Evolutionary conservation across 2,888 invertebrate species (phyloP).

Genomic region (Eledona agricola): DNA sequence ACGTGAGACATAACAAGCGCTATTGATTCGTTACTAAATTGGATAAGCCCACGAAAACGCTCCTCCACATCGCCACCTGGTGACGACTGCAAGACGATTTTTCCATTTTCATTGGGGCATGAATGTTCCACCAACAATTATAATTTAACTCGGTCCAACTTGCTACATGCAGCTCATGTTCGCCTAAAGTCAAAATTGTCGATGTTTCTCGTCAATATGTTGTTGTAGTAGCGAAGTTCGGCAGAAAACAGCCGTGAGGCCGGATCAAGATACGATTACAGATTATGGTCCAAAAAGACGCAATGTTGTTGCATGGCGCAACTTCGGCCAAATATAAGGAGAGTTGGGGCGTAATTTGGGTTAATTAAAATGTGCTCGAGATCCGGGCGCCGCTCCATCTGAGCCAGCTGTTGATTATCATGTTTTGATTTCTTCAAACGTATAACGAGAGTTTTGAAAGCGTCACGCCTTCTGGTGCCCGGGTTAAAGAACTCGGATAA

Average conservation of each 20-base stretch:
- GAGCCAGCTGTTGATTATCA: slow-evolving; percentile 44
- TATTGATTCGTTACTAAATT: slow-evolving; percentile 33
- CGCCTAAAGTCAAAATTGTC: slow-evolving; percentile 6
- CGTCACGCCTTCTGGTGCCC: slow-evolving; percentile 37
- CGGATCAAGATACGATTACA: slow-evolving; percentile 24
- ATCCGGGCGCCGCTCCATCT: slow-evolving; percentile 5
- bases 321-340: slow-evolving; percentile 15
- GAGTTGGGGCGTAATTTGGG: slow-evolving; percentile 16
- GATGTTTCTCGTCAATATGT: slow-evolving; percentile 7
- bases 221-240: slow-evolving; percentile 14
- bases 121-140: no score
- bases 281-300: slow-evolving; percentile 24
- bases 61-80: no score
- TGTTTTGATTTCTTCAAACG: slow-evolving; percentile 41
- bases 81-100: no score
- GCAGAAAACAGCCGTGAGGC: slow-evolving; percentile 30
- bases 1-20: slow-evolving; percentile 28
- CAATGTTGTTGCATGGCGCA: slow-evolving; percentile 27
- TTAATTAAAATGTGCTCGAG: slow-evolving; percentile 7
- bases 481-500: slow-evolving; percentile 41
- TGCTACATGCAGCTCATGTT: no score
- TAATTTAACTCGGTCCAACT: no score
- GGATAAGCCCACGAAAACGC: slow-evolving; percentile 6
- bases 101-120: no score
- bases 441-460: slow-evolving; percentile 40